Evolutionary conservation across 2,797 vertebrate genomes (phyloP).

Genomic region (Podarcis siculus): DNA sequence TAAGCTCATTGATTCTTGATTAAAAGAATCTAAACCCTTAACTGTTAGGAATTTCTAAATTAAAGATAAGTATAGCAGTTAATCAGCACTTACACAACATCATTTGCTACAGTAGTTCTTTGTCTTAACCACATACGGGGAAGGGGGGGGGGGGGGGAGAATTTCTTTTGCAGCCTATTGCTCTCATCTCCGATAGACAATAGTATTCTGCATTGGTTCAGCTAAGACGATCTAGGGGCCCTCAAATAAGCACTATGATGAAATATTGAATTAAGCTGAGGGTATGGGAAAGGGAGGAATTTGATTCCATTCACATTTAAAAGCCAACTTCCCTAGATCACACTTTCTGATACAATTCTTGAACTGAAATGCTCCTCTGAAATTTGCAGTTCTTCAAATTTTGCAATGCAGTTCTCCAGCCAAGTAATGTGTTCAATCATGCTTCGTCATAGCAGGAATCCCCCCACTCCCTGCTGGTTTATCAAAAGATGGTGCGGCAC

Average conservation of each 20-base stretch:
- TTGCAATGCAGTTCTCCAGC: too few species aligned
- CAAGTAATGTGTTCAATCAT: too few species aligned
- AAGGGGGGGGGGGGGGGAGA: background rate
- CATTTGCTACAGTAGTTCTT: background rate
- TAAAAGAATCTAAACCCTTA: conserved; percentile 33
- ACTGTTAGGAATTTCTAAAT: conserved; percentile 19
- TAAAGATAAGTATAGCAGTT: conserved; percentile 29
- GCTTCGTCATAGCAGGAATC: background rate
- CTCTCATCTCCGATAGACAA: background rate
- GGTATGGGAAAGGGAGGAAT: too few species aligned
- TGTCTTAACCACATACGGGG: background rate
- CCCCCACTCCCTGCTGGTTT: background rate
- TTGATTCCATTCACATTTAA: too few species aligned
- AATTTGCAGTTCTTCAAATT: too few species aligned
- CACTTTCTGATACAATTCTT: too few species aligned
- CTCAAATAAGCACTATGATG: background rate
- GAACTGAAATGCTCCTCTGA: too few species aligned
- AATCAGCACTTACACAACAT: conserved; percentile 16
- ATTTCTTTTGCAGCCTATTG: background rate
- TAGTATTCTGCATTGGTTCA: too few species aligned
- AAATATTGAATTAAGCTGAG: background rate
- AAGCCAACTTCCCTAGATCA: too few species aligned
- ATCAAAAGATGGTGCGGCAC: background rate
- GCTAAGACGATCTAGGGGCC: background rate
- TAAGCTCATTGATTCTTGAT: conserved; percentile 27